Percentiles rank a stretch among this genome's conserved stretches.
phyloP scores from a whole-genome alignment of 1,140 invertebrate genomes.

The Hypsibius dujardini region DNA sequence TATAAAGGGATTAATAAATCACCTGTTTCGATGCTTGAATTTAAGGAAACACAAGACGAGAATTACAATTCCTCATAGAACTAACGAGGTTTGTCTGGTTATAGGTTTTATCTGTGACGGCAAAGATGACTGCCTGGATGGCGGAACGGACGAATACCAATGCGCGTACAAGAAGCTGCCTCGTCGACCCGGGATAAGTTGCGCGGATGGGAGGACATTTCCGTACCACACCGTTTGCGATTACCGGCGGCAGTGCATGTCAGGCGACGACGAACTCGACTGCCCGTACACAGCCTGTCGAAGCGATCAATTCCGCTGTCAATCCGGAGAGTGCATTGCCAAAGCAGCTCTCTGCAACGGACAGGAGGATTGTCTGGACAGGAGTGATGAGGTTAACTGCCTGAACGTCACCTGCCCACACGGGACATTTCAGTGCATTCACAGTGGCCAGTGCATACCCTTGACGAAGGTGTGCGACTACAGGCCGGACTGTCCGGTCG shows the following conservation, averaged over 20 bases:
- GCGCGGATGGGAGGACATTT: neutral
- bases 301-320: slow-evolving; percentile 28
- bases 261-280: slow-evolving; percentile 35
- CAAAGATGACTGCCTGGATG: slow-evolving; percentile 34
- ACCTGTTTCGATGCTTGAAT: too few species aligned
- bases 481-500: slow-evolving; percentile 31
- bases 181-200: too few species aligned
- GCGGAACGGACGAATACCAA: slow-evolving; percentile 32
- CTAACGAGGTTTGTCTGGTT: neutral
- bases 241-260: slow-evolving; percentile 32
- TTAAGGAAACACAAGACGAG: too few species aligned
- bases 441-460: slow-evolving; percentile 27
- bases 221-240: slow-evolving; percentile 30
- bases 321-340: slow-evolving; percentile 33
- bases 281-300: slow-evolving; percentile 30
- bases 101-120: slow-evolving; percentile 33
- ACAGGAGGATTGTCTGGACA: slow-evolving; percentile 33
- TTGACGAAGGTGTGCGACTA: slow-evolving; percentile 29
- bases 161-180: slow-evolving; percentile 29
- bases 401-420: slow-evolving; percentile 23
- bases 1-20: too few species aligned
- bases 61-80: too few species aligned
- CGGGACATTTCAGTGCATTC: slow-evolving; percentile 26
- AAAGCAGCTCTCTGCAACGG: slow-evolving; percentile 28
- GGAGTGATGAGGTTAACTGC: slow-evolving; percentile 35